A percentile compares a stretch with the other conserved stretches of the same genome.
Conservation (phyloP, 2,797 vertebrate species). For the Coreius guichenoti region DNA sequence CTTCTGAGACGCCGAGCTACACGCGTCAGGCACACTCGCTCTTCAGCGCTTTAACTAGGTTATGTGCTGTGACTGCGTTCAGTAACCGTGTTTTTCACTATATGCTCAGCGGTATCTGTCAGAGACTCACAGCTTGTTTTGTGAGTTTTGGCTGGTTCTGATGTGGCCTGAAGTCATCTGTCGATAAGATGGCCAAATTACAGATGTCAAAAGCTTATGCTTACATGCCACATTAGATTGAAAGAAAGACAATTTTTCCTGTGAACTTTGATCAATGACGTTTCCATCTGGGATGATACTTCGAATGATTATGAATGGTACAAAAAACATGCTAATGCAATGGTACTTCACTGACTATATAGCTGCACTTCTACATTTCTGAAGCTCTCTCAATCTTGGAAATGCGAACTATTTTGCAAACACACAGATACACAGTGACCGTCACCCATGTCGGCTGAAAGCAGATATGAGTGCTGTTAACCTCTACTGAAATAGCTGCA, state of each 20-base stretch:
- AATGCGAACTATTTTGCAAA: background rate
- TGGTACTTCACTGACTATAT: background rate
- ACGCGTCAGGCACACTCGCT: slow-evolving; percentile 2
- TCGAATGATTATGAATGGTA: background rate
- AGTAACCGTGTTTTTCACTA: background rate
- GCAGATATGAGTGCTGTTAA: slow-evolving; percentile 58
- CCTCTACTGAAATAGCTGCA: slow-evolving; percentile 62
- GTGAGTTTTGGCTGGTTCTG: background rate
- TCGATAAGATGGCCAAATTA: slow-evolving; percentile 16
- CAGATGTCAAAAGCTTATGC: background rate
- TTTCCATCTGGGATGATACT: background rate
- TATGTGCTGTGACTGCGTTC: background rate
- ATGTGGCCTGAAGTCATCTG: background rate
- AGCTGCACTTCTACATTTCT: background rate
- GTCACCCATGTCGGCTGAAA: slow-evolving; percentile 32
- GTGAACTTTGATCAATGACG: background rate
- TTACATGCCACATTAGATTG: background rate
- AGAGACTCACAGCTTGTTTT: background rate
- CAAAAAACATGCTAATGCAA: background rate
- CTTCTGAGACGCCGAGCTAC: background rate
- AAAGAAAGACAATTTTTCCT: background rate
- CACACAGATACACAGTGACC: background rate
- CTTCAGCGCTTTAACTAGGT: slow-evolving; percentile 26
- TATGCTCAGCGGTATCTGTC: background rate
- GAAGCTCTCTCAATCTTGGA: background rate